A percentile compares a stretch with the other conserved stretches of the same genome.
These are phyloP conservation scores for Heterotis niloticus DNA, from an alignment of 2,113 vertebrate species.

Conservation along the genomic window DNA sequence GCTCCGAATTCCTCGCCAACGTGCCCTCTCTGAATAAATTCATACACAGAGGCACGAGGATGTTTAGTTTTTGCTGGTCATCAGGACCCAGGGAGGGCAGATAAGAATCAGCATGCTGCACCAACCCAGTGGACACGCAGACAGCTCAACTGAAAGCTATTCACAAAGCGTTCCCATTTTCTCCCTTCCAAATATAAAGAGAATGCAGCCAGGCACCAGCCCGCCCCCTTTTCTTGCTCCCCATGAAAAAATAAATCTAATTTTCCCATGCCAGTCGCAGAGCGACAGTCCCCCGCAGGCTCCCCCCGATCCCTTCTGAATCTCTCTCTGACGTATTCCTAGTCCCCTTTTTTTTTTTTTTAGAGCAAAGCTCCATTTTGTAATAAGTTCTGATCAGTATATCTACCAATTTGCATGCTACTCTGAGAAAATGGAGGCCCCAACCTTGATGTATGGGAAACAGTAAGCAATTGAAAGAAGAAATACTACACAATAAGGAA, in stretches of 20 bases:
- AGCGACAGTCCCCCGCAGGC: slow-evolving; percentile 46
- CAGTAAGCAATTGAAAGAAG: slow-evolving; percentile 16
- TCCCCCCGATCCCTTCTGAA: slow-evolving; percentile 46
- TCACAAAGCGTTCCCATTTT: slow-evolving; percentile 58
- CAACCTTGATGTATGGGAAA: slow-evolving; percentile 46
- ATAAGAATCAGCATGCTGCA: slow-evolving; percentile 4
- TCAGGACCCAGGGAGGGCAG: not conserved
- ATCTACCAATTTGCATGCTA: slow-evolving; percentile 65
- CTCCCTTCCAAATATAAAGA: slow-evolving; percentile 47
- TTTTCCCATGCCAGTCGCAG: slow-evolving; percentile 64
- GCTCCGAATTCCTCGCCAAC: slow-evolving; percentile 39
- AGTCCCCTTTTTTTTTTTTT: slow-evolving; percentile 38
- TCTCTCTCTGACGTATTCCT: slow-evolving; percentile 55
- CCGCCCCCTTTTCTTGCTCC: slow-evolving; percentile 37
- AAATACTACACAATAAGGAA: not conserved
- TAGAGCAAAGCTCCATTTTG: slow-evolving; percentile 65
- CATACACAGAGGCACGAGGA: slow-evolving; percentile 64
- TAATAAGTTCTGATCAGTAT: slow-evolving; percentile 70
- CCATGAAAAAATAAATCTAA: slow-evolving; percentile 67
- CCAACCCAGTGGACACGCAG: slow-evolving; percentile 28
- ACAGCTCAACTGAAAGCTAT: slow-evolving; percentile 42
- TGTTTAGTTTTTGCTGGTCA: slow-evolving; percentile 50
- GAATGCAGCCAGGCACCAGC: slow-evolving; percentile 49
- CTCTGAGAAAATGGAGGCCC: slow-evolving; percentile 61
- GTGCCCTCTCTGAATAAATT: slow-evolving; percentile 54